Evolutionary conservation across 2,888 invertebrate genomes (phyloP).

Genomic region (Zonitis immaculata): DNA sequence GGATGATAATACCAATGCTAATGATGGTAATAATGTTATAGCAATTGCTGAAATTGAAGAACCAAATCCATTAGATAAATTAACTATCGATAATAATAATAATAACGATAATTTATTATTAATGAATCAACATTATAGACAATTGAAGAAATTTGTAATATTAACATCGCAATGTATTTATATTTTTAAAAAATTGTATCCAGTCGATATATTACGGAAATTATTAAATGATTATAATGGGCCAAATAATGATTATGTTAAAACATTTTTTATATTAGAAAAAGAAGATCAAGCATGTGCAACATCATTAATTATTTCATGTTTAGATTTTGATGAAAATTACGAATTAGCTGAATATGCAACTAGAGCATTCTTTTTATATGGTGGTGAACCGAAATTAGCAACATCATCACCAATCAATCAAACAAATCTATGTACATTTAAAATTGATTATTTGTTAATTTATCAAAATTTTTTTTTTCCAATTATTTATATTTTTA

Average conservation of each 20-base stretch:
- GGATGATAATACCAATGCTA: conserved; percentile 46
- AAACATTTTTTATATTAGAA: conserved; percentile 79
- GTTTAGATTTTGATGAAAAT: conserved; percentile 59
- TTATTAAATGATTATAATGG: conserved; percentile 78
- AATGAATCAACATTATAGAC: conserved; percentile 68
- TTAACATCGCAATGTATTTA: conserved; percentile 86
- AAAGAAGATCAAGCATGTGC: conserved; percentile 86
- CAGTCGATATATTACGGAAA: conserved; percentile 81
- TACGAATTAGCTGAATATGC: conserved; percentile 80
- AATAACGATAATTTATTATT: conserved; percentile 59
- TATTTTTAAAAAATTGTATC: conserved; percentile 75
- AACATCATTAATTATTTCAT: conserved; percentile 80
- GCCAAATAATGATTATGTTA: conserved; percentile 78
- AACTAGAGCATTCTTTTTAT: conserved; percentile 85
- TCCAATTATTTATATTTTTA: background rate
- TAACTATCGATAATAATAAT: background rate
- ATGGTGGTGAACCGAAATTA: conserved; percentile 72
- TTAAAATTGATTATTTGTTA: background rate
- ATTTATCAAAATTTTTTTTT: conserved; percentile 3
- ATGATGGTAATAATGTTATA: conserved; percentile 70
- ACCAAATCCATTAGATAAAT: conserved; percentile 9
- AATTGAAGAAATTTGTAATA: conserved; percentile 73
- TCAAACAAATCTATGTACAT: conserved; percentile 35
- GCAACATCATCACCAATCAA: conserved; percentile 21
- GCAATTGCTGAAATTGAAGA: conserved; percentile 64